Evolutionary conservation across 2,888 invertebrate genomes (phyloP).

Genomic region (Phoenoteleia sp.): DNA sequence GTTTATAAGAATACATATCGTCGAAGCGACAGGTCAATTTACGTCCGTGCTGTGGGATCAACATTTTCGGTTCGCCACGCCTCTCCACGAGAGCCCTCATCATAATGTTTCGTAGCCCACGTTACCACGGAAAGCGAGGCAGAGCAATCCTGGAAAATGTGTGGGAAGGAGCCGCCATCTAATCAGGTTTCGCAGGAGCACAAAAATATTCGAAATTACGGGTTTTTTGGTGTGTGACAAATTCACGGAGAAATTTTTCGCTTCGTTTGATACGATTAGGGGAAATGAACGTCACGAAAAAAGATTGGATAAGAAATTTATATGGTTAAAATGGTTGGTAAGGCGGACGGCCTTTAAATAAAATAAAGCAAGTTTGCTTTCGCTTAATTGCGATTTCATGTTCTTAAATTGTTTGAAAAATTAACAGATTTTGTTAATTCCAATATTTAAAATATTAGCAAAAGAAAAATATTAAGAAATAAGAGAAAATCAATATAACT

Average conservation of each 20-base stretch:
- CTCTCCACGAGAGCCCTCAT: conserved; percentile 32
- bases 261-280: conserved; percentile 28
- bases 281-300: not conserved
- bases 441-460: no score
- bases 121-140: not conserved
- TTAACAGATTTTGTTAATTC: no score
- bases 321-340: not conserved
- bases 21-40: conserved; percentile 79
- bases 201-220: conserved; percentile 36
- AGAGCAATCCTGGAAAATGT: conserved; percentile 22
- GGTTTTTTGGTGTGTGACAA: conserved; percentile 42
- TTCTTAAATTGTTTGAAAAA: no score
- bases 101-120: conserved; percentile 41
- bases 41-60: conserved; percentile 71
- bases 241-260: conserved; percentile 29
- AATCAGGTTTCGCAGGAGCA: conserved; percentile 41
- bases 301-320: not conserved
- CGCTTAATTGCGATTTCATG: no score
- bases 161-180: conserved; percentile 34
- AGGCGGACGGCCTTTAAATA: no score
- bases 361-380: no score
- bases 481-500: no score
- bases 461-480: no score
- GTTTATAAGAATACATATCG: conserved; percentile 67
- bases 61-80: conserved; percentile 58